Conservation (phyloP, 2,888 invertebrate genomes). For the Ichneumoninae sp. region DNA sequence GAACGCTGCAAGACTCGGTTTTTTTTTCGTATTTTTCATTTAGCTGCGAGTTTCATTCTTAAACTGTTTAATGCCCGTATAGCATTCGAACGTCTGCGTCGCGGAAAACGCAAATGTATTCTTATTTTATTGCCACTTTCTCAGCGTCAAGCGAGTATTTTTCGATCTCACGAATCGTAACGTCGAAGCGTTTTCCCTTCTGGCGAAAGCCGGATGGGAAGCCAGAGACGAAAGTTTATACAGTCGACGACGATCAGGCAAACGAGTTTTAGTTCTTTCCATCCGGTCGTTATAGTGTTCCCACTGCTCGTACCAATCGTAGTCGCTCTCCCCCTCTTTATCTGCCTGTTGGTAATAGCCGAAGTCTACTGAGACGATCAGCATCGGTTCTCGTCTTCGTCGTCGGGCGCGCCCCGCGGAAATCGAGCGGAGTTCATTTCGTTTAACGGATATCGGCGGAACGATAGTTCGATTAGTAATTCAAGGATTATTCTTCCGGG, state of each 20-base stretch:
- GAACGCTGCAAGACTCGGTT: constrained; percentile 10
- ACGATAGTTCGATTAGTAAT: constrained; percentile 75
- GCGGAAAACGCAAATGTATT: constrained; percentile 20
- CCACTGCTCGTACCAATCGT: constrained; percentile 42
- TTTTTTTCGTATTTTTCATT: constrained; percentile 43
- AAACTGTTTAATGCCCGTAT: constrained; percentile 8
- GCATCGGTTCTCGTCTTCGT: constrained; percentile 46
- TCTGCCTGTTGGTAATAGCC: constrained; percentile 38
- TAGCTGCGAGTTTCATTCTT: constrained; percentile 12
- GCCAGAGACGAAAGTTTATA: constrained; percentile 53
- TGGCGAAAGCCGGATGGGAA: not conserved
- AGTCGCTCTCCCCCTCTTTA: constrained; percentile 10
- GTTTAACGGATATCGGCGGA: constrained; percentile 68
- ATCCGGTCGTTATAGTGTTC: constrained; percentile 49
- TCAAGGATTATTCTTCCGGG: constrained; percentile 76
- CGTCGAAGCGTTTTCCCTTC: constrained; percentile 46
- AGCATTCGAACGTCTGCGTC: not conserved
- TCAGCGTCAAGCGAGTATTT: constrained; percentile 34
- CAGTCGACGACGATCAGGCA: constrained; percentile 48
- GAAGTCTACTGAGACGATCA: constrained; percentile 38
- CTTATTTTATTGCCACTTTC: constrained; percentile 40
- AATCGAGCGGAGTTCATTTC: constrained; percentile 72
- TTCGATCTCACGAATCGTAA: constrained; percentile 49
- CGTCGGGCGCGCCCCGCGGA: constrained; percentile 65
- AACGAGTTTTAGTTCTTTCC: constrained; percentile 60